Conservation (phyloP, 2,888 invertebrate species). For the Drosophila aldrichi region DNA sequence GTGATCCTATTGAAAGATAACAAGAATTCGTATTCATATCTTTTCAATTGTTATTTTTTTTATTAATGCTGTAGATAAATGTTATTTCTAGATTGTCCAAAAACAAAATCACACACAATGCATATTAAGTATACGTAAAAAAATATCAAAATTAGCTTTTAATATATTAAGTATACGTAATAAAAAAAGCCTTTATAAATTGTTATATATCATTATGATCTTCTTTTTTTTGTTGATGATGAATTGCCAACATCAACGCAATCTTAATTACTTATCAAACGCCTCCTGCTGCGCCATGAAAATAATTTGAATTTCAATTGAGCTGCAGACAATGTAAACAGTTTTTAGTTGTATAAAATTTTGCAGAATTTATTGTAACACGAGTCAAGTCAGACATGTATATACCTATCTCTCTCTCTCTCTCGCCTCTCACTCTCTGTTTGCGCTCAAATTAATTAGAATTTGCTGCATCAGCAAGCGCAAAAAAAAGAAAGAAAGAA, state of each 20-base stretch:
- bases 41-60: conserved; percentile 21
- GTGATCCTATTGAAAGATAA: conserved; percentile 44
- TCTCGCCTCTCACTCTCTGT: too few relatives aligned
- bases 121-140: conserved; percentile 7
- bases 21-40: neutral
- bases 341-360: conserved; percentile 41
- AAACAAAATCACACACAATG: neutral
- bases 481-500: neutral
- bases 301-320: conserved; percentile 65
- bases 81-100: conserved; percentile 4
- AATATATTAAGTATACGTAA: conserved; percentile 17
- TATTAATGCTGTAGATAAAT: conserved; percentile 28
- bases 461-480: conserved; percentile 59
- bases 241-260: conserved; percentile 21
- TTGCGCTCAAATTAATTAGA: conserved; percentile 61
- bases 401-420: neutral
- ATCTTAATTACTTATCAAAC: conserved; percentile 36
- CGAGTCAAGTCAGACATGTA: conserved; percentile 19
- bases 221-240: conserved; percentile 15
- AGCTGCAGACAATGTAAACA: conserved; percentile 59
- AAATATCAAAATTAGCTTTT: conserved; percentile 8
- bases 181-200: conserved; percentile 12
- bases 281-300: conserved; percentile 6
- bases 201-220: neutral
- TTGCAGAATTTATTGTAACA: conserved; percentile 16